Conservation (phyloP, 1,140 invertebrate genomes). For the Drosophila burlai region DNA sequence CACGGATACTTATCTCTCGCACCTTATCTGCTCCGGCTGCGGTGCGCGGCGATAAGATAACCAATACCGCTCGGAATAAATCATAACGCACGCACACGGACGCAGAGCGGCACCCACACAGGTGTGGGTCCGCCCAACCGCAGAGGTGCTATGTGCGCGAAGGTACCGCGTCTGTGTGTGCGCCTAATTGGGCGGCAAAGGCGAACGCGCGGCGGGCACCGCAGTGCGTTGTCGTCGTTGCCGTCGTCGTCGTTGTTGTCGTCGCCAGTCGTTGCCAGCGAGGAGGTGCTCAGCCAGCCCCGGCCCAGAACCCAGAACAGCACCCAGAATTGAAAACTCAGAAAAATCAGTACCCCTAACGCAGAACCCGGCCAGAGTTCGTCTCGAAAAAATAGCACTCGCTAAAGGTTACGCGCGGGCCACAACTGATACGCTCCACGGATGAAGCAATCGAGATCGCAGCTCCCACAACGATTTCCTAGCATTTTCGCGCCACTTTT, state of each 20-base stretch:
- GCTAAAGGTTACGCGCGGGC: conserved; percentile 30
- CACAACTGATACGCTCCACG: conserved; percentile 45
- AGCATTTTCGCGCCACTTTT: conserved; percentile 31
- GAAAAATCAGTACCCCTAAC: conserved; percentile 2
- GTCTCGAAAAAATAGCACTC: conserved; percentile 71
- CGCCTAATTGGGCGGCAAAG: conserved; percentile 80
- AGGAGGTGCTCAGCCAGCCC: conserved; percentile 38
- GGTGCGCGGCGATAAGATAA: conserved; percentile 71
- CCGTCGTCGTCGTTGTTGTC: conserved; percentile 56
- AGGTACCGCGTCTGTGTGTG: conserved; percentile 55
- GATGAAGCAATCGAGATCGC: conserved; percentile 29
- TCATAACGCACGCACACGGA: conserved; percentile 75
- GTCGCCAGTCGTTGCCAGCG: conserved; percentile 29
- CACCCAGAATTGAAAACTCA: conserved; percentile 9
- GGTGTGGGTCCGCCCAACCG: conserved; percentile 61
- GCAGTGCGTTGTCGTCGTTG: conserved; percentile 69
- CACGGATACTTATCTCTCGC: conserved; percentile 72
- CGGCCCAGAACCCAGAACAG: conserved; percentile 16
- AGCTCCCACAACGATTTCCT: background rate
- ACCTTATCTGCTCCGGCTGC: conserved; percentile 52
- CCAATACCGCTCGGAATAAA: conserved; percentile 77
- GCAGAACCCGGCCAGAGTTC: conserved; percentile 40
- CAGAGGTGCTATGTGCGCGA: conserved; percentile 56
- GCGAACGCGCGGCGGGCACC: conserved; percentile 64
- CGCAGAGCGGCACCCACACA: conserved; percentile 33